Percentiles rank a stretch among this genome's conserved stretches.
Conservation (phyloP, 2,797 vertebrate genomes). For the Myiotriccus ornatus region DNA sequence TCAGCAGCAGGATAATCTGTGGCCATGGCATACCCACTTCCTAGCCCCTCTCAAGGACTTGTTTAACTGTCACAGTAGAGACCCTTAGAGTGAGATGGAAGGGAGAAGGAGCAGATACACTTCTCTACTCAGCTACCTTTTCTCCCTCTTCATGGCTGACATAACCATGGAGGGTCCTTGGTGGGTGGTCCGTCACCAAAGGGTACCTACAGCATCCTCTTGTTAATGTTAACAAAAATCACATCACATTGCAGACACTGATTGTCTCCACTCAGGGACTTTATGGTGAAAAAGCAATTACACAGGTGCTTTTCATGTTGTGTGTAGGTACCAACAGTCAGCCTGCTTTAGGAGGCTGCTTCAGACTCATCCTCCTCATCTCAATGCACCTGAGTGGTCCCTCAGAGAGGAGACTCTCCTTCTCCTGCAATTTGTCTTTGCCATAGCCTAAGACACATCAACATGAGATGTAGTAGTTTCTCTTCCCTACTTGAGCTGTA, state of each 20-base stretch:
- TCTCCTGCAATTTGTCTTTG: background rate
- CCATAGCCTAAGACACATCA: background rate
- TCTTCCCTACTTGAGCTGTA: background rate
- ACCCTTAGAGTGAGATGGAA: background rate
- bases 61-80: background rate
- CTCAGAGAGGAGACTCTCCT: background rate
- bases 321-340: background rate
- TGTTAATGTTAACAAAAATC: background rate
- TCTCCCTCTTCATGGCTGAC: background rate
- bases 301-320: background rate
- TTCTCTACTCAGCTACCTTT: background rate
- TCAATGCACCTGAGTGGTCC: background rate
- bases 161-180: background rate
- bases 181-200: background rate
- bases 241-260: background rate
- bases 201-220: background rate
- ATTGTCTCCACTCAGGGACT: background rate
- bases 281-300: background rate
- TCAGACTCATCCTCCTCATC: background rate
- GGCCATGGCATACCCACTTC: background rate
- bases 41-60: background rate
- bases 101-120: background rate
- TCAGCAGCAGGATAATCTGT: background rate
- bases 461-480: background rate
- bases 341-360: background rate